Evolutionary conservation across 37 sponge, comb jelly and placozoan species (phyloP), one percentile per base, ranked within the genome.

Genomic region (Haliclona indistincta): DNA sequence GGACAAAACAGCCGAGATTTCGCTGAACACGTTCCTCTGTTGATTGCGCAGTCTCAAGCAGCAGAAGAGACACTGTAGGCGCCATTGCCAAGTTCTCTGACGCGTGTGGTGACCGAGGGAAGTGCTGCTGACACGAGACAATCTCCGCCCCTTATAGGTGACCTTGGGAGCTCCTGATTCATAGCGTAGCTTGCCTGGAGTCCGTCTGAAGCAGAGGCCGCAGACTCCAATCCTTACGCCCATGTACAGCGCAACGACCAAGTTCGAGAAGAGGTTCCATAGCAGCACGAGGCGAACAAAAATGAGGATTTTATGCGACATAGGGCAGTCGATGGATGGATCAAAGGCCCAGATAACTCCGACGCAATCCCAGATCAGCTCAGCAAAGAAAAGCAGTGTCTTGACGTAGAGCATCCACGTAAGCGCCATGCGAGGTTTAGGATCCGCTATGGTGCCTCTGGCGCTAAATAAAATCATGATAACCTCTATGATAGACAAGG

Each of bases 321-420:
- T n/a, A 37, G 67, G 36, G 56, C 90, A 89, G 28, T 80, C 71
- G 23, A 84, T 62, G 15, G 68, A 49, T 5, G 90, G 81, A 56
- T 84, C 85, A 63, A 76, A 84, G 0, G 81, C 81, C 90, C 85
- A 89, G n/a, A 89, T 3, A 17, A 89, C 63, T 37, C 90, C 90
- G 45, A 89, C 73, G 34, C 84, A 56, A 32, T 80, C 85, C 90
- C 90, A 89, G 17, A 68, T 45, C 64, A 84, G 62, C 45, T 77
- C 84, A 34, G 84, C 1, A 10, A 76, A 54, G 36, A 84, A 76
- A 15, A 74, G 32, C 15, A 19, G 34, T 1, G 67, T 40, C 30
- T 79, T 71, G 10, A 84, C 54, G 56, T 89, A 89, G 20, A 89
- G 67, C 2, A 68, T 22, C 19, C 56, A 64, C 15, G 56, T 38